Percentiles rank a stretch among this genome's conserved stretches.
Conservation (phyloP, 35 echinoderm and acorn worm species). For the Apostichopus parvimensis region DNA sequence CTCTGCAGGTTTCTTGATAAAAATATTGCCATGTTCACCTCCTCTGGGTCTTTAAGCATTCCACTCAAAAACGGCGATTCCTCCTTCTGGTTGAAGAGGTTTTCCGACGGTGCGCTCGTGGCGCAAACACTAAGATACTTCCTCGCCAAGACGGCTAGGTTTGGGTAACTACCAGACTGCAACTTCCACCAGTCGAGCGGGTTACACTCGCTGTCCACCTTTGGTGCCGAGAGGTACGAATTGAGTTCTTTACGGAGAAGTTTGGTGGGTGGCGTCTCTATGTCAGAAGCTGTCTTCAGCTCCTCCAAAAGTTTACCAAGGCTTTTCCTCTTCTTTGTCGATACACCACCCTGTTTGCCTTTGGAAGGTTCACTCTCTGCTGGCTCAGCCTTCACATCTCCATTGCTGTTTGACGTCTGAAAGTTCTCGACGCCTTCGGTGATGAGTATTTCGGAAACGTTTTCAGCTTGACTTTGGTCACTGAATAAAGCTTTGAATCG, state of each 20-base stretch:
- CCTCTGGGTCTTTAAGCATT: slow-evolving; percentile 38
- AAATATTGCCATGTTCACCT: slow-evolving; percentile 40
- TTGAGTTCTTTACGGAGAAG: slow-evolving; percentile 37
- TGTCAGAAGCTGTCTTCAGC: slow-evolving; percentile 14
- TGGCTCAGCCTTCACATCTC: not conserved
- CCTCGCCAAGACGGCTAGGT: slow-evolving; percentile 24
- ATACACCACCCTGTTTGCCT: not conserved
- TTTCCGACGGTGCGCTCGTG: slow-evolving; percentile 33
- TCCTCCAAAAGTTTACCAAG: slow-evolving; percentile 55
- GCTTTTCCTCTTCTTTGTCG: slow-evolving; percentile 42
- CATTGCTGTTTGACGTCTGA: not conserved
- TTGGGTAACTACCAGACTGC: slow-evolving; percentile 19
- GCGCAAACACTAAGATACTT: slow-evolving; percentile 50
- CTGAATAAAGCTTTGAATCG: slow-evolving; percentile 45
- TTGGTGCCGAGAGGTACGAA: slow-evolving; percentile 32
- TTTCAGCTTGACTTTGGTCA: slow-evolving; percentile 22
- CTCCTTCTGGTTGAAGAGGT: slow-evolving; percentile 15
- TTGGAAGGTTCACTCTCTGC: not conserved
- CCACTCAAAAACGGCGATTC: not conserved
- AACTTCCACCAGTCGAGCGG: slow-evolving; percentile 51
- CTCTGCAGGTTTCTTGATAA: slow-evolving; percentile 19
- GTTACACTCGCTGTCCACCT: slow-evolving; percentile 37
- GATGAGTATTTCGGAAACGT: slow-evolving; percentile 20
- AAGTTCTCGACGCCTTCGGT: slow-evolving; percentile 40
- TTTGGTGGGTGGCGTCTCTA: not conserved